Conservation (phyloP, 2,113 vertebrate species). For the Psettodes erumei region DNA sequence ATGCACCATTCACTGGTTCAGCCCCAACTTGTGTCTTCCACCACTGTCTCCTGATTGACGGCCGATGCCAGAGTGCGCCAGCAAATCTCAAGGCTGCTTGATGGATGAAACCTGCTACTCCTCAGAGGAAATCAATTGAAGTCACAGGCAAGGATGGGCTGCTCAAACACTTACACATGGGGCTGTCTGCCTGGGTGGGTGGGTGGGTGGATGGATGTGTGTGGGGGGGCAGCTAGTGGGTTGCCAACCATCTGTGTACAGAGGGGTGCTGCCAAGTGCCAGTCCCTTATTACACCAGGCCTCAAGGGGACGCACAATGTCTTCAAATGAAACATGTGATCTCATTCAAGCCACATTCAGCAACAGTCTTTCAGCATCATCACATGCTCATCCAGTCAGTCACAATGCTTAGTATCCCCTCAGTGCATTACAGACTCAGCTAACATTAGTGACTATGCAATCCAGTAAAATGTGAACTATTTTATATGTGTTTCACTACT, state of each 20-base stretch:
- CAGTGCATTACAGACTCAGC: constrained; percentile 8
- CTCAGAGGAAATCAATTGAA: constrained; percentile 68
- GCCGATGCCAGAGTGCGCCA: background rate
- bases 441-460: constrained; percentile 13
- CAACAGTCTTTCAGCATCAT: constrained; percentile 36
- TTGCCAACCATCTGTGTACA: constrained; percentile 68
- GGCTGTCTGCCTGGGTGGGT: constrained; percentile 39
- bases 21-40: constrained; percentile 22
- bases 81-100: constrained; percentile 37
- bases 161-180: constrained; percentile 58
- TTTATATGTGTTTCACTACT: constrained; percentile 10
- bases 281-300: constrained; percentile 29
- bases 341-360: constrained; percentile 48
- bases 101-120: constrained; percentile 64
- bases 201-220: too few relatives aligned
- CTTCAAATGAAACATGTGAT: constrained; percentile 51
- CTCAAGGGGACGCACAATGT: constrained; percentile 56
- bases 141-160: constrained; percentile 48
- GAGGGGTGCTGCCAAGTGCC: constrained; percentile 56
- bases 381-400: constrained; percentile 32
- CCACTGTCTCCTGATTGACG: constrained; percentile 43
- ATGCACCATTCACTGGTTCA: constrained; percentile 6
- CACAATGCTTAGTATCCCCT: constrained; percentile 14
- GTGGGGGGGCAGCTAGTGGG: constrained; percentile 11
- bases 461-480: constrained; percentile 10